Base-by-base conservation (phyloP, 92 coral and sea anemone genomes). In the Epizoanthus scotinus region DNA sequence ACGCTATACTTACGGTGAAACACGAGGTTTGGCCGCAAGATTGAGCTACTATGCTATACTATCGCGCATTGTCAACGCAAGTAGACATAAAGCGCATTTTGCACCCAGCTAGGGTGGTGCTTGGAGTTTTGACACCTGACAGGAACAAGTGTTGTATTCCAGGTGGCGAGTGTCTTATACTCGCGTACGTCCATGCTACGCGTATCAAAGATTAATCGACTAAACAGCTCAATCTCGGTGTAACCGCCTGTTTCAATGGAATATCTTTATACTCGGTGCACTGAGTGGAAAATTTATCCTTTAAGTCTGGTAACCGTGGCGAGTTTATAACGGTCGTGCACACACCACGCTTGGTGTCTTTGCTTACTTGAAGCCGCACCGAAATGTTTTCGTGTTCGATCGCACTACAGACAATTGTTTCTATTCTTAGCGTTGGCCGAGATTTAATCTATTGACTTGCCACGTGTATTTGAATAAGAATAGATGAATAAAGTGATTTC, bases 191-290 rank as follows among this genome's bases (percentile, higher is more conserved):
- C 55, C 68, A 13, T 13, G 68, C 56, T 59, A 28, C 25, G 22
- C 68, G 60, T 66, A 75, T 75, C 81, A 75, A 75, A 75, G 56
- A 75, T 75, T 75, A 57, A 75, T 75, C 49, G 81, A 49, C 53
- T 59, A 59, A 58, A 40, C 81, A 58, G 59, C 17, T 60, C 66
- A 55, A 75, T 36, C 61, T 47, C 60, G 34, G 27, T 60, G 36
- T 34, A 59, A 59, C 56, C 81, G 68, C 56, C 81, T 36, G 81
- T 38, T 20, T 75, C 53, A 60, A 75, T 19, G 36, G 66, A 74
- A 75, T 9, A 19, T 24, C 68, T 60, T 24, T 57, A 38, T 10
- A 25, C 67, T 14, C 54, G 28, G 81, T 75, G 81, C 81, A 75
- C 15, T 18, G 55, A 59, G 67, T 75, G 81, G 56, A 75, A 75